Base-by-base conservation (phyloP, 53 echinoderm and acorn worm species). In the Hippasteria phrygiana region DNA sequence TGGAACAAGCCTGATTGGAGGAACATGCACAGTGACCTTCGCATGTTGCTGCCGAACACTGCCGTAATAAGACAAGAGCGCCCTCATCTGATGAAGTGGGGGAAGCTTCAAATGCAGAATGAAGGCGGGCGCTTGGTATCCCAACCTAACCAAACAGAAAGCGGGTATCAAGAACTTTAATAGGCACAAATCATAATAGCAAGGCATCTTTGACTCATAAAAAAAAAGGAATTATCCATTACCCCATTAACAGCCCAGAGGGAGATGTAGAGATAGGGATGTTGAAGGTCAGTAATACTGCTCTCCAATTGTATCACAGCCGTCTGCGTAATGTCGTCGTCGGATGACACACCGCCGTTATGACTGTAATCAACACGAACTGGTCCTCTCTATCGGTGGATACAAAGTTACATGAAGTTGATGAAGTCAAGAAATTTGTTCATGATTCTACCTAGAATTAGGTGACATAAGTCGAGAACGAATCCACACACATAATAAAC, bases 211-310 rank as follows among this genome's bases (percentile, higher is more conserved):
- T 59, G 59, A 59, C 13, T 12, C 72, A 9, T 36, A 16, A 71
- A n/a, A 66, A n/a, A 10, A 12, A n/a, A 9, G 32, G 32, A 12
- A 31, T 27, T 22, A 28, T 7, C 9, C 12, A 12, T 89, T 67
- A 89, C 89, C 67, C 38, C 71, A 79, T 89, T 89, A 1, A 88
- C 77, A 13, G 88, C 88, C 88, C 88, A 88, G 42, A 88, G 17
- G 29, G 64, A 42, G 38, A 71, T 53, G 70, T 89, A 89, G 2
- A 89, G 26, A 71, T 65, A 54, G 1, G 72, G 87, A 17, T 40
- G 54, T 27, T 38, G 42, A 0, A 67, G 22, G 8, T 31, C 38
- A 34, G 45, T 38, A 5, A 89, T 43, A n/a, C 50, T 48, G 32
- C 69, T 27, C 31, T 64, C 63, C 22, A 89, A 27, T 1, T 45